phyloP scores from a whole-genome alignment of 2,888 invertebrate genomes.

The Syrista parreyssii region DNA sequence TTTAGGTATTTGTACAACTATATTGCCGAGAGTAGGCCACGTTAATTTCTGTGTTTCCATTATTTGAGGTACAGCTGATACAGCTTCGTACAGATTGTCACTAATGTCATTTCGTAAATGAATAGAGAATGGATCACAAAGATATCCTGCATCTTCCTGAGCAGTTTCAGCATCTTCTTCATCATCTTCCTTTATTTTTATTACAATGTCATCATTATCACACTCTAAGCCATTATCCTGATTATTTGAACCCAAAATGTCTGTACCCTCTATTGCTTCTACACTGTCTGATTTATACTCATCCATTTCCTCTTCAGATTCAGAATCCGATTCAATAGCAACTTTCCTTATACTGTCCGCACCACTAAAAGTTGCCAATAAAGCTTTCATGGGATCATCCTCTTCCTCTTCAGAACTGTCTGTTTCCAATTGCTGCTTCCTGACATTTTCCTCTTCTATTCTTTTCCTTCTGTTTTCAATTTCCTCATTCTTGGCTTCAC shows the following conservation, averaged over 20 bases:
- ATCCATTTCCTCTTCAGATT: slow-evolving; percentile 35
- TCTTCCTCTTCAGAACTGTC: slow-evolving; percentile 69
- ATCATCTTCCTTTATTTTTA: slow-evolving; percentile 39
- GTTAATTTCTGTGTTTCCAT: slow-evolving; percentile 63
- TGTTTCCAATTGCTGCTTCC: slow-evolving; percentile 64
- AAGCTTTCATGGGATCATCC: slow-evolving; percentile 68
- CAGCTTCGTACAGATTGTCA: slow-evolving; percentile 72
- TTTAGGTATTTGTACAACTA: slow-evolving; percentile 73
- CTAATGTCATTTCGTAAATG: slow-evolving; percentile 78
- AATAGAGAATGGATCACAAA: slow-evolving; percentile 75
- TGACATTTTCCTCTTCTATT: slow-evolving; percentile 67
- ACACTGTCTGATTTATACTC: background rate
- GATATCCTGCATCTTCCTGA: slow-evolving; percentile 57
- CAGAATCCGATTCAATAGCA: slow-evolving; percentile 63
- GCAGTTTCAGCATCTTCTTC: slow-evolving; percentile 62
- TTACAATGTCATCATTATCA: slow-evolving; percentile 31
- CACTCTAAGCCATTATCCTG: slow-evolving; percentile 20
- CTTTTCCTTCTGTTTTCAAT: slow-evolving; percentile 55
- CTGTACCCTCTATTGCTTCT: slow-evolving; percentile 1
- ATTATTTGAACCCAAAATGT: slow-evolving; percentile 20
- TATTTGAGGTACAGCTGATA: slow-evolving; percentile 69
- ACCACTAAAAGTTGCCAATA: slow-evolving; percentile 68
- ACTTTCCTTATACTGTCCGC: slow-evolving; percentile 34
- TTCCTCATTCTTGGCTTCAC: slow-evolving; percentile 52
- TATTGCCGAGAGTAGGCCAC: slow-evolving; percentile 76